These are phyloP conservation scores for Pseudanteris insignis DNA, from an alignment of 2,888 invertebrate species.

Conservation along the genomic window DNA sequence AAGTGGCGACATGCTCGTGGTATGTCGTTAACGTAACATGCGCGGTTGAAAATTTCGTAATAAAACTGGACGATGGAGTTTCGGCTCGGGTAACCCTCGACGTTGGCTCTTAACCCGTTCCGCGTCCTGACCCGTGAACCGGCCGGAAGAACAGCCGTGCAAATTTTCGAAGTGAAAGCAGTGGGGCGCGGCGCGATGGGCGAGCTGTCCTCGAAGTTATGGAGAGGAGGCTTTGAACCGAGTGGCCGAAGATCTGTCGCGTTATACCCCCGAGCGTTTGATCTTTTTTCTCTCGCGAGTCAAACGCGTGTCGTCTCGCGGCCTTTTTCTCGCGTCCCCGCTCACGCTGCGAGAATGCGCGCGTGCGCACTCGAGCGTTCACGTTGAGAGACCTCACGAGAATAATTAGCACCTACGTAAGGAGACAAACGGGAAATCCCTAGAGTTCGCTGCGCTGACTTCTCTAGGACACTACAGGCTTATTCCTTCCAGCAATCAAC, in stretches of 20 bases:
- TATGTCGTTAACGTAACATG: slow-evolving; percentile 19
- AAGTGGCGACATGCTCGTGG: slow-evolving; percentile 16
- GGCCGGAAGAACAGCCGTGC: slow-evolving; percentile 31
- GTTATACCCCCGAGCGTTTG: too few species aligned
- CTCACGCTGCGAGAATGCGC: slow-evolving; percentile 33
- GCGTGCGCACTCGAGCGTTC: slow-evolving; percentile 60
- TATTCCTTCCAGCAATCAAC: slow-evolving; percentile 50
- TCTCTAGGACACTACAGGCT: slow-evolving; percentile 61
- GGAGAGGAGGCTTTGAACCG: slow-evolving; percentile 50
- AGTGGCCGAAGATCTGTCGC: slow-evolving; percentile 30
- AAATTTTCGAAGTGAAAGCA: slow-evolving; percentile 31
- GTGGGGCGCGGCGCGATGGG: slow-evolving; percentile 14
- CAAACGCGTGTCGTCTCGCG: slow-evolving; percentile 10
- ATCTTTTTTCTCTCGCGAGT: slow-evolving; percentile 28
- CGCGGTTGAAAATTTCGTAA: slow-evolving; percentile 15
- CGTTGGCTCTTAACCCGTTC: slow-evolving; percentile 57
- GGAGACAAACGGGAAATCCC: slow-evolving; percentile 59
- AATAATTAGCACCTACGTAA: slow-evolving; percentile 63
- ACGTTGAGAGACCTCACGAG: slow-evolving; percentile 61
- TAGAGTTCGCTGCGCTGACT: slow-evolving; percentile 60
- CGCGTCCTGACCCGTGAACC: slow-evolving; percentile 41
- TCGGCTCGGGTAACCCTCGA: slow-evolving; percentile 51
- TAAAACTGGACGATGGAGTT: slow-evolving; percentile 44
- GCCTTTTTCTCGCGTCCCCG: slow-evolving; percentile 10
- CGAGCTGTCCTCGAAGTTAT: slow-evolving; percentile 53